Base-by-base conservation (phyloP, 2,797 vertebrate species). In the Morus bassanus region DNA sequence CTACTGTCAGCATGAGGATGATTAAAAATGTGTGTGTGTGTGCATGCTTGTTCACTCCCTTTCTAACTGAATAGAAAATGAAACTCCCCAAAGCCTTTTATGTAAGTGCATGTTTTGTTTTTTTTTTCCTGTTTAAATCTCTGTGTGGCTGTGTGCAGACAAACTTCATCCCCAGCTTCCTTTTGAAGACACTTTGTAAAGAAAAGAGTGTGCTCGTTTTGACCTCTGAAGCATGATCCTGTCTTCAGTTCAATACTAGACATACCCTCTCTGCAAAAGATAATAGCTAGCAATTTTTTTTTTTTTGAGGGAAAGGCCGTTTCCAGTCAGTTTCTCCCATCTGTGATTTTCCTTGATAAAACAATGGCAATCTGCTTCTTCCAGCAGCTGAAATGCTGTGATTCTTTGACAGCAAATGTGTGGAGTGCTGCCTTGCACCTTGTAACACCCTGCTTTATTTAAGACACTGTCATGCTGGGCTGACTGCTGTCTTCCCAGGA, bases 11-110 rank as follows among this genome's bases (percentile, higher is more conserved):
- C 60, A 30, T 78, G 39, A 65, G 61, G 67, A 59, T 91, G 85
- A 97, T 88, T 91, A 82, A 96, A 95, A 93, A 64, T 70, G 65
- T 17, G n/a, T 64, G 46, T 76, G 86, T 65, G 25, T 59, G 43
- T 9, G 17, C 0, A 0, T 67, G 45, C 68, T 87, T 53, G 24
- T 64, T 85, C 92, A 51, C 78, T 91, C 61, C 63, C 35, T 70
- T 73, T 88, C 18, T 56, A 85, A 75, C 33, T 88, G 85, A 89
- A 74, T 10, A 68, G 90, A 96, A 95, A 93, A 94, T 72, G 89
- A 94, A 95, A 94, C 78, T 88, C 39, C 67, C 54, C 61, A 94
- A 97, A 96, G 88, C 50, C 59, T 92, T 94, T 96, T 94, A 85
- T 91, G 50, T 65, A 94, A 91, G 84, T 88, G 74, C 41, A 54